phyloP scores from a whole-genome alignment of 2,888 invertebrate genomes.

The Drosophila neoperkinsi region DNA sequence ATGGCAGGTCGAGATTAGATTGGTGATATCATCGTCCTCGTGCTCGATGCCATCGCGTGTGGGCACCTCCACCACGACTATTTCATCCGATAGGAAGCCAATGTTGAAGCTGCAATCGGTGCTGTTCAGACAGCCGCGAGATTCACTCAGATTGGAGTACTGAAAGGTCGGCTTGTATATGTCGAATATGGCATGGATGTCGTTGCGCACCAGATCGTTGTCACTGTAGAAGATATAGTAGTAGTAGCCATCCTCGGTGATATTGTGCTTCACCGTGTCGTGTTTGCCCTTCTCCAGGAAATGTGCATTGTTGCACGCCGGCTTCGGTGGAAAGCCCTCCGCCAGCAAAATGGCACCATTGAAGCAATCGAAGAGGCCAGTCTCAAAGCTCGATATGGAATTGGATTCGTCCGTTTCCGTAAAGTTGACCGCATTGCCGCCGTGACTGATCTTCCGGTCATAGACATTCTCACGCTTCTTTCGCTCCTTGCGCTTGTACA shows the following conservation, averaged over 20 bases:
- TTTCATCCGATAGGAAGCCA: constrained; percentile 90
- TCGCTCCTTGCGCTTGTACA: constrained; percentile 79
- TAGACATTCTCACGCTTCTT: constrained; percentile 86
- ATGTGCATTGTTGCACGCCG: constrained; percentile 89
- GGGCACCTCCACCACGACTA: constrained; percentile 93
- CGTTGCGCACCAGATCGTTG: constrained; percentile 92
- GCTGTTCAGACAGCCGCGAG: constrained; percentile 89
- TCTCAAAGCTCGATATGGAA: constrained; percentile 94
- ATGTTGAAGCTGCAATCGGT: constrained; percentile 92
- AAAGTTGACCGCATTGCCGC: constrained; percentile 89
- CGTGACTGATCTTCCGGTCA: constrained; percentile 91
- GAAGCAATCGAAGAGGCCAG: constrained; percentile 90
- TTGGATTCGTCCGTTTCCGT: constrained; percentile 87
- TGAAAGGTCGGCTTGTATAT: constrained; percentile 94
- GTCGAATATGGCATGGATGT: constrained; percentile 93
- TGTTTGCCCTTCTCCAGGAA: constrained; percentile 90
- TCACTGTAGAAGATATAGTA: constrained; percentile 96
- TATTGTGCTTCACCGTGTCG: constrained; percentile 89
- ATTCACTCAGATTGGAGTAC: constrained; percentile 86
- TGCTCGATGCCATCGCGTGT: constrained; percentile 92
- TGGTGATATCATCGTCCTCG: constrained; percentile 90
- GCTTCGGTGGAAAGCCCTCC: constrained; percentile 89
- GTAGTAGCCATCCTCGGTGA: constrained; percentile 92
- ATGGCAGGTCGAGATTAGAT: constrained; percentile 91
- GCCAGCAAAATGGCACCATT: constrained; percentile 91